Percentiles rank a stretch among this genome's conserved stretches.
Conservation (phyloP, 1,140 invertebrate genomes). For the Euschistus heros region DNA sequence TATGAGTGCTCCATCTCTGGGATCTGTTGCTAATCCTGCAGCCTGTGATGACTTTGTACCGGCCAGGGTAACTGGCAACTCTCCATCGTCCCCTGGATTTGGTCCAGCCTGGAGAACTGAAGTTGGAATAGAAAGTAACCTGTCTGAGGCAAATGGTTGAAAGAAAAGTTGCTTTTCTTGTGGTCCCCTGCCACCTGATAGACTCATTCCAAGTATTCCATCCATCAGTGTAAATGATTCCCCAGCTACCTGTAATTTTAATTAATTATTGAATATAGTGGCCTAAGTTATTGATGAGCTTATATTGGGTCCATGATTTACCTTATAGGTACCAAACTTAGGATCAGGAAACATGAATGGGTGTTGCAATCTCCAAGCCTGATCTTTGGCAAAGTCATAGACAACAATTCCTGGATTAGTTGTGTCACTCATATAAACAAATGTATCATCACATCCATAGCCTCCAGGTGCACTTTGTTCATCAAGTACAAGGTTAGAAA, state of each 20-base stretch:
- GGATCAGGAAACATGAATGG: slow-evolving; percentile 72
- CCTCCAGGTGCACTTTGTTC: slow-evolving; percentile 36
- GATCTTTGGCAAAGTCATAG: slow-evolving; percentile 55
- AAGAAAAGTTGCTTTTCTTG: slow-evolving; percentile 50
- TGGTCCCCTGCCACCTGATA: slow-evolving; percentile 44
- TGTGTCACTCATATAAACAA: slow-evolving; percentile 67
- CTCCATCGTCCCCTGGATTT: slow-evolving; percentile 44
- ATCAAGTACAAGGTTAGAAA: slow-evolving; percentile 67
- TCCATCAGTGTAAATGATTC: slow-evolving; percentile 64
- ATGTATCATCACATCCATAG: slow-evolving; percentile 56
- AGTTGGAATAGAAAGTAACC: slow-evolving; percentile 63
- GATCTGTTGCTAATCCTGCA: slow-evolving; percentile 55
- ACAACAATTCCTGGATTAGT: slow-evolving; percentile 62
- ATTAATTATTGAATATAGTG: neutral
- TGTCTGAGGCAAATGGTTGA: slow-evolving; percentile 70
- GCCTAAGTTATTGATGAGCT: neutral
- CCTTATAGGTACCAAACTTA: slow-evolving; percentile 52
- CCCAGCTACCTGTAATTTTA: slow-evolving; percentile 36
- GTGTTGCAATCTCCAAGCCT: slow-evolving; percentile 63
- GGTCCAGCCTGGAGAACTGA: slow-evolving; percentile 57
- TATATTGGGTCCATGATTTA: slow-evolving; percentile 23
- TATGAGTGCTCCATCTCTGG: slow-evolving; percentile 52
- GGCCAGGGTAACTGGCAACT: slow-evolving; percentile 58
- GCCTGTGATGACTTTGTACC: slow-evolving; percentile 73
- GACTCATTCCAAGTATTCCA: slow-evolving; percentile 64